These are phyloP conservation scores for Metaphire vulgaris DNA, from an alignment of 1,140 invertebrate genomes.

Conservation along the genomic window DNA sequence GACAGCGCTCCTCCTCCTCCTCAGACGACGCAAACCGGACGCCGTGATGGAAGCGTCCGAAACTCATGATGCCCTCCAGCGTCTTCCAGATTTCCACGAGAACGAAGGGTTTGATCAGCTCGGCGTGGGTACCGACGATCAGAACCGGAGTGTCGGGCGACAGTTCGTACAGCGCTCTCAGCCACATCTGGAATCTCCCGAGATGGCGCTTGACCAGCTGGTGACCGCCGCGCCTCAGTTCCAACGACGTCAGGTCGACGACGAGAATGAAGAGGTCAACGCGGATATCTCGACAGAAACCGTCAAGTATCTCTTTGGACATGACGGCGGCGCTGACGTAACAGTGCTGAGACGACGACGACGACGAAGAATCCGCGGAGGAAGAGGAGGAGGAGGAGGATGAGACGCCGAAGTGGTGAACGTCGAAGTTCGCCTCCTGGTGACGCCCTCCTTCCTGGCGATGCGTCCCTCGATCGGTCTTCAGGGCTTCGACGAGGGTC, in stretches of 20 bases:
- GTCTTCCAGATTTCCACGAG: slow-evolving; percentile 16
- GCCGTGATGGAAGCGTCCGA: slow-evolving; percentile 10
- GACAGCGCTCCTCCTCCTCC: slow-evolving; percentile 2
- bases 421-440: slow-evolving; percentile 11
- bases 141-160: slow-evolving; percentile 28
- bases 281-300: slow-evolving; percentile 16
- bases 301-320: too few species aligned
- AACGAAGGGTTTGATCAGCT: slow-evolving; percentile 25
- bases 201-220: slow-evolving; percentile 26
- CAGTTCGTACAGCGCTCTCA: slow-evolving; percentile 25
- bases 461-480: slow-evolving; percentile 4
- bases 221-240: slow-evolving; percentile 23
- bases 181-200: slow-evolving; percentile 26
- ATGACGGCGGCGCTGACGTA: too few species aligned
- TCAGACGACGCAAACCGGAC: slow-evolving; percentile 19
- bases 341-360: not conserved
- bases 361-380: not conserved
- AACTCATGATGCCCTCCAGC: slow-evolving; percentile 21
- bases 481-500: slow-evolving; percentile 22
- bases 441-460: not conserved
- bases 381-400: not conserved
- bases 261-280: slow-evolving; percentile 23
- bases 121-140: slow-evolving; percentile 26
- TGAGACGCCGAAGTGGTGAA: slow-evolving; percentile 22
- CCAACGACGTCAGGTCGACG: slow-evolving; percentile 30